Evolutionary conservation across 2,113 vertebrate species (phyloP).

Genomic region (Rutilus rutilus): DNA sequence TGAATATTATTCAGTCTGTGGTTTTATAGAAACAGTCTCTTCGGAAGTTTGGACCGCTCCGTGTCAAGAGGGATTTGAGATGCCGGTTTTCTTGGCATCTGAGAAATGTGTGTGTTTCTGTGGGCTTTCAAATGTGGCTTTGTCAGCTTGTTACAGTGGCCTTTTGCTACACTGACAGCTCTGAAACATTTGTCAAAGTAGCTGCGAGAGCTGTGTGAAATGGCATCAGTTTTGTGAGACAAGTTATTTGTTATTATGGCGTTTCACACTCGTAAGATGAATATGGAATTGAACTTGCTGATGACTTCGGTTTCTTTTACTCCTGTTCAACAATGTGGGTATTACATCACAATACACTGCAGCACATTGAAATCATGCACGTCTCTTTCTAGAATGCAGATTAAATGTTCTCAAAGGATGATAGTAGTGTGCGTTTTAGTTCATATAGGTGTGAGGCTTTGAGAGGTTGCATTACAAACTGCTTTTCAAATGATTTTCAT

Average conservation of each 20-base stretch:
- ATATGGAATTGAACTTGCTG: slow-evolving; percentile 37
- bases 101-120: slow-evolving; percentile 30
- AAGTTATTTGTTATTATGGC: slow-evolving; percentile 51
- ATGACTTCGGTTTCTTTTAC: slow-evolving; percentile 19
- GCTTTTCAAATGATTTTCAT: neutral
- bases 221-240: slow-evolving; percentile 33
- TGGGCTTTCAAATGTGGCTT: slow-evolving; percentile 37
- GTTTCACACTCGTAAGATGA: slow-evolving; percentile 31
- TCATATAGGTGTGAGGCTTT: neutral
- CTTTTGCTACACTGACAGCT: slow-evolving; percentile 53
- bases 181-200: slow-evolving; percentile 49
- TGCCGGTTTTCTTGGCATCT: slow-evolving; percentile 3
- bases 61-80: slow-evolving; percentile 10
- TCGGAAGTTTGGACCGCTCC: neutral
- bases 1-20: slow-evolving; percentile 18
- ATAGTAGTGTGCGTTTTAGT: neutral
- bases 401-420: neutral
- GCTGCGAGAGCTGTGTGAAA: slow-evolving; percentile 41
- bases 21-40: slow-evolving; percentile 9
- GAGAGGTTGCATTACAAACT: neutral
- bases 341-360: slow-evolving; percentile 5
- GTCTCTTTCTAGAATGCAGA: neutral
- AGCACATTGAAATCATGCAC: neutral
- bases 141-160: slow-evolving; percentile 49
- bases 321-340: neutral